Evolutionary conservation across 2,797 vertebrate genomes (phyloP).

Genomic region (Girardinus metallicus): DNA sequence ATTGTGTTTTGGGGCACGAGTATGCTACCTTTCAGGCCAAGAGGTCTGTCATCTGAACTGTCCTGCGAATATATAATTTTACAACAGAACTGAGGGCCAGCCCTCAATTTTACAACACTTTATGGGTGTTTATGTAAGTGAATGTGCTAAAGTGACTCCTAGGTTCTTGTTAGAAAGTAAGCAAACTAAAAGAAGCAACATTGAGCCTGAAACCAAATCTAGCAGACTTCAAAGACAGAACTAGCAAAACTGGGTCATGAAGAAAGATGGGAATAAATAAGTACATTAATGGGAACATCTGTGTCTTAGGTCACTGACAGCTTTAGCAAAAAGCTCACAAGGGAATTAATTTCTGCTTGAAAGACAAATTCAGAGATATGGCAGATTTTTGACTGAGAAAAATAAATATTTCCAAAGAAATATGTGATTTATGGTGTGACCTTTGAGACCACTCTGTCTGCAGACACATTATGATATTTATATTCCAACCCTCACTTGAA

Average conservation of each 20-base stretch:
- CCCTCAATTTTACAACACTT: slow-evolving; percentile 38
- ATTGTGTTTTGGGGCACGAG: slow-evolving; percentile 14
- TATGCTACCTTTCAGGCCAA: slow-evolving; percentile 15
- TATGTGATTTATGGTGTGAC: background rate
- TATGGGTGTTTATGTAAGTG: slow-evolving; percentile 13
- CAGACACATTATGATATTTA: background rate
- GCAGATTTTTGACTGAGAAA: slow-evolving; percentile 35
- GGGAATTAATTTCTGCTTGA: slow-evolving; percentile 31
- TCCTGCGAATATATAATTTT: slow-evolving; percentile 30
- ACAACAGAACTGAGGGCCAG: slow-evolving; percentile 37
- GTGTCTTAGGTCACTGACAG: slow-evolving; percentile 53
- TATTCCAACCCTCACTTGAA: too few relatives aligned
- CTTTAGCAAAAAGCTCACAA: slow-evolving; percentile 24
- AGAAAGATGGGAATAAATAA: slow-evolving; percentile 42
- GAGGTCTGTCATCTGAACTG: slow-evolving; percentile 20
- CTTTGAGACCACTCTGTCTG: background rate
- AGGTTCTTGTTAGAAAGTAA: slow-evolving; percentile 19
- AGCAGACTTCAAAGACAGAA: slow-evolving; percentile 28
- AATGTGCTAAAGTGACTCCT: slow-evolving; percentile 27
- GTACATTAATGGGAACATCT: slow-evolving; percentile 56
- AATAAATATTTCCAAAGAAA: background rate
- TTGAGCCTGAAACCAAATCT: slow-evolving; percentile 25
- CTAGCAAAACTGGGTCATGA: slow-evolving; percentile 49
- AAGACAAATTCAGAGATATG: slow-evolving; percentile 14
- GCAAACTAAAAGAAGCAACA: slow-evolving; percentile 38